Evolutionary conservation across 2,113 vertebrate species (phyloP).

Genomic region (Bubo scandiacus): DNA sequence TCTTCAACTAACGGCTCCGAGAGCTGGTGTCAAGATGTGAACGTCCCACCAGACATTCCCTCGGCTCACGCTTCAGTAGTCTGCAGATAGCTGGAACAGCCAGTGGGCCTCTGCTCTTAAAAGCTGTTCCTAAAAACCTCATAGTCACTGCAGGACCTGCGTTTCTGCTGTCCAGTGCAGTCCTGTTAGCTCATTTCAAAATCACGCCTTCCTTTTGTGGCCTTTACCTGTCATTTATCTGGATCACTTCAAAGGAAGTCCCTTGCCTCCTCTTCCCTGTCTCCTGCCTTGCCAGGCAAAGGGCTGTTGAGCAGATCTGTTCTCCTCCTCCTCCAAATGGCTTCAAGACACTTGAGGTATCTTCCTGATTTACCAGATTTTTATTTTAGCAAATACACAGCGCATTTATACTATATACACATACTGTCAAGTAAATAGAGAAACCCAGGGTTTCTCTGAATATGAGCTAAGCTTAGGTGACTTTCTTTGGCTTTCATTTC

Average conservation of each 20-base stretch:
- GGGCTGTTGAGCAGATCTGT: neutral
- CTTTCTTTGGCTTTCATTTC: neutral
- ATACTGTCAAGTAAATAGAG: neutral
- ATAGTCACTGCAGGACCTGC: neutral
- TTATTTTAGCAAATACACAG: neutral
- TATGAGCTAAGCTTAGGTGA: slow-evolving; percentile 6
- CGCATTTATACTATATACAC: neutral
- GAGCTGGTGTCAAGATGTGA: neutral
- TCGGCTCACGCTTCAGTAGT: neutral
- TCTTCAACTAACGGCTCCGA: neutral
- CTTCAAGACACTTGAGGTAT: neutral
- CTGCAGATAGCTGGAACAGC: neutral
- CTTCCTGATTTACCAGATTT: neutral
- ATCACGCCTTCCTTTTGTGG: neutral
- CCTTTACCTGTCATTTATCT: neutral
- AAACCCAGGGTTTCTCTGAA: neutral
- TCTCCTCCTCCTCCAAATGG: neutral
- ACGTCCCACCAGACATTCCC: neutral
- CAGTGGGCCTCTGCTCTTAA: neutral
- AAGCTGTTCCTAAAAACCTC: neutral
- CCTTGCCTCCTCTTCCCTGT: neutral
- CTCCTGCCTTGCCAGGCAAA: neutral
- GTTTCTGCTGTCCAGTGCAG: neutral
- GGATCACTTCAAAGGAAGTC: neutral
- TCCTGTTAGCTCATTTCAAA: neutral